phyloP scores from a whole-genome alignment of 2,888 invertebrate species.

The Drosophila histrio region DNA sequence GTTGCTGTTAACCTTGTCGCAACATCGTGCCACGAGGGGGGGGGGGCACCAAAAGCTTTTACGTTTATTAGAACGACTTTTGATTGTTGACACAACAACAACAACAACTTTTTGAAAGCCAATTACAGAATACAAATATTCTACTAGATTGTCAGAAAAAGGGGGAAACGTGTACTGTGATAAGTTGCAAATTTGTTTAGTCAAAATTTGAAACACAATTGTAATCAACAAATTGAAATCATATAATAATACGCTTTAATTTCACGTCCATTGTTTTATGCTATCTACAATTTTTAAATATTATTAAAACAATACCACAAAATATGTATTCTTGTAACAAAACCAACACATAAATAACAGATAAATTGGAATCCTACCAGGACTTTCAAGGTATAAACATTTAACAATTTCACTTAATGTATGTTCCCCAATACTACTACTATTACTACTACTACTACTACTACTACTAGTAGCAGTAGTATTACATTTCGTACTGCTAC shows the following conservation, averaged over 20 bases:
- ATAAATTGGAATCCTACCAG: slow-evolving; percentile 85
- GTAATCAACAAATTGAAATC: slow-evolving; percentile 42
- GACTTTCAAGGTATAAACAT: slow-evolving; percentile 84
- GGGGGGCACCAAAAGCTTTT: slow-evolving; percentile 57
- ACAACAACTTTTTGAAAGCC: slow-evolving; percentile 45
- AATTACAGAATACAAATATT: slow-evolving; percentile 21
- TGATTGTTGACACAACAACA: slow-evolving; percentile 71
- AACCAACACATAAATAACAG: slow-evolving; percentile 79
- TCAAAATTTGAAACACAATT: background rate
- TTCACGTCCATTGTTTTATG: slow-evolving; percentile 66
- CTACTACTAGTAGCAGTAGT: slow-evolving; percentile 2
- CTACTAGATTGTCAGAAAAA: background rate
- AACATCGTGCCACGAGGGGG: slow-evolving; percentile 4
- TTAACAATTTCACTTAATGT: slow-evolving; percentile 73
- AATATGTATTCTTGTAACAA: slow-evolving; percentile 66
- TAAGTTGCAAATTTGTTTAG: slow-evolving; percentile 9
- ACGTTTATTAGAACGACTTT: slow-evolving; percentile 73
- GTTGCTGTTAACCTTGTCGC: slow-evolving; percentile 49
- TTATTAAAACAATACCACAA: slow-evolving; percentile 36
- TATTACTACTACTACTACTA: slow-evolving; percentile 34
- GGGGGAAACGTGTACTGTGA: background rate
- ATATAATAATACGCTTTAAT: slow-evolving; percentile 73
- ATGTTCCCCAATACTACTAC: slow-evolving; percentile 25
- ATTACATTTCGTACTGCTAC: slow-evolving; percentile 1
- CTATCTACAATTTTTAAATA: slow-evolving; percentile 39